A percentile compares a stretch with the other conserved stretches of the same genome.
Evolutionary conservation across 2,888 invertebrate species (phyloP).

Genomic region (Zaprionus bogoriensis): DNA sequence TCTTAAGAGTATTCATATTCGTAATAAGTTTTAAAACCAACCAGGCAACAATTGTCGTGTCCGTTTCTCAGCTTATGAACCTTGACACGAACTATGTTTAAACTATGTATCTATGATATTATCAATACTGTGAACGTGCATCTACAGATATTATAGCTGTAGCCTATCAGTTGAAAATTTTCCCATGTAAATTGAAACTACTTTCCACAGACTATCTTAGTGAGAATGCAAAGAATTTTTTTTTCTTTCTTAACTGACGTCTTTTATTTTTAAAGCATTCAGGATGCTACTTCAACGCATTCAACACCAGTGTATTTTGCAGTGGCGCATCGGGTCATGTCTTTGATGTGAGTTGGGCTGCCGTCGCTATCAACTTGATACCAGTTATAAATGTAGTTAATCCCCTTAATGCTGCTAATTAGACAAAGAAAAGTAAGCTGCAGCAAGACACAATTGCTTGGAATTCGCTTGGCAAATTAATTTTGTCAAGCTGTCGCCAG

Average conservation of each 20-base stretch:
- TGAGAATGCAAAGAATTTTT: too few relatives aligned
- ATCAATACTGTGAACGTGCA: too few relatives aligned
- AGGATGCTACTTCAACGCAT: conserved; percentile 27
- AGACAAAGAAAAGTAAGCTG: conserved; percentile 41
- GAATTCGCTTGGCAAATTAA: conserved; percentile 42
- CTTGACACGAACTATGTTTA: too few relatives aligned
- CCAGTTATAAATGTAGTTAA: conserved; percentile 50
- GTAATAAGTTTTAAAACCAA: too few relatives aligned
- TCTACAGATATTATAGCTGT: too few relatives aligned
- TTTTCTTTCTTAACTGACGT: conserved; percentile 12
- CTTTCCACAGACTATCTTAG: too few relatives aligned
- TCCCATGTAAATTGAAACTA: too few relatives aligned
- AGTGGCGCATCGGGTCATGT: conserved; percentile 2
- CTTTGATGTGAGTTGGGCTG: conserved; percentile 45
- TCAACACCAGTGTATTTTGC: conserved; percentile 28
- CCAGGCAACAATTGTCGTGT: too few relatives aligned
- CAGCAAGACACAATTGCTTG: conserved; percentile 50
- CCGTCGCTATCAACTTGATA: conserved; percentile 18
- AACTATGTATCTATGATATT: too few relatives aligned
- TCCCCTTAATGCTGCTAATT: conserved; percentile 54
- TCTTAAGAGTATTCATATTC: too few relatives aligned
- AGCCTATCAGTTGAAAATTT: too few relatives aligned
- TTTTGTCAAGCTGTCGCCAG: conserved; percentile 38
- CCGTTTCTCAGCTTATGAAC: too few relatives aligned
- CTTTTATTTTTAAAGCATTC: conserved; percentile 19